phyloP scores from a whole-genome alignment of 2,113 vertebrate genomes.

The Stomatorhinus ivindoensis region DNA sequence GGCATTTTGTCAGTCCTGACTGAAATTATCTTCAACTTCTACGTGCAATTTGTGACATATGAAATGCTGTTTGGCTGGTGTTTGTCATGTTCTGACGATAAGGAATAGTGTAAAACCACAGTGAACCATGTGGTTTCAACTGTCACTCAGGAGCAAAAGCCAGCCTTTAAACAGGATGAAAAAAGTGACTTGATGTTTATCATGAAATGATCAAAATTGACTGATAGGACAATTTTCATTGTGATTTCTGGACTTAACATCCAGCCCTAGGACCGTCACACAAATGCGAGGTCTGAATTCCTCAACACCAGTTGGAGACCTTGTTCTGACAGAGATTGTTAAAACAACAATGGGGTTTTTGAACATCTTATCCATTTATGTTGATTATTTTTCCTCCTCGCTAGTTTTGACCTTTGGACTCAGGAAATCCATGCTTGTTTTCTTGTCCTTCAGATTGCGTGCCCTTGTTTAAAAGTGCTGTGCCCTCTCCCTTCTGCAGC shows the following conservation, averaged over 20 bases:
- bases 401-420: not conserved
- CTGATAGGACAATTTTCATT: not conserved
- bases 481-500: slow-evolving; percentile 30
- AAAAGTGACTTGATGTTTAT: not conserved
- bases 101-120: not conserved
- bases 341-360: not conserved
- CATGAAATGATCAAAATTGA: not conserved
- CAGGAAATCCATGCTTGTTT: not conserved
- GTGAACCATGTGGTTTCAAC: not conserved
- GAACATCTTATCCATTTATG: not conserved
- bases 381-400: not conserved
- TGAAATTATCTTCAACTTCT: not conserved
- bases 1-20: not conserved
- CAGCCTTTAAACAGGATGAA: not conserved
- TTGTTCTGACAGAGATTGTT: not conserved
- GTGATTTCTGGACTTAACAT: not conserved
- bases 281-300: slow-evolving; percentile 6
- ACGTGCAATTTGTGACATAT: not conserved
- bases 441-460: not conserved
- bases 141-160: not conserved
- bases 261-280: not conserved
- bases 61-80: not conserved
- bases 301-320: not conserved
- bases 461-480: slow-evolving; percentile 17
- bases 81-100: not conserved